A percentile compares a stretch with the other conserved stretches of the same genome.
Evolutionary conservation across 1,140 invertebrate genomes (phyloP).

Genomic region (Nebria ingens): DNA sequence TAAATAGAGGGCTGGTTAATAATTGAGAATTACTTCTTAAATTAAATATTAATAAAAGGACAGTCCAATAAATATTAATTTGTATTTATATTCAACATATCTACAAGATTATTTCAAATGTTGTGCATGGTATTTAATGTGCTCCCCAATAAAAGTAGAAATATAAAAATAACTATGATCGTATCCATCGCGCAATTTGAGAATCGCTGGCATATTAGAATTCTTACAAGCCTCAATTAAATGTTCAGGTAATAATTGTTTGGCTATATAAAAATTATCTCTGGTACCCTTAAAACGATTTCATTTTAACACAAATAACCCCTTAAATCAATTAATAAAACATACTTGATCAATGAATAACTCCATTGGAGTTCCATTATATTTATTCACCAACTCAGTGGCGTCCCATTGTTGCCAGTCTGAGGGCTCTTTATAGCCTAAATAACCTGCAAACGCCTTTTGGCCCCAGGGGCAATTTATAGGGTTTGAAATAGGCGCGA

Average conservation of each 20-base stretch:
- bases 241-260: slow-evolving; percentile 79
- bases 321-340: slow-evolving; percentile 12
- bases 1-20: too few relatives aligned
- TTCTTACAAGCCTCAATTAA: slow-evolving; percentile 60
- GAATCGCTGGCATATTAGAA: slow-evolving; percentile 56
- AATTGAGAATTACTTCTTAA: too few relatives aligned
- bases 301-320: not conserved
- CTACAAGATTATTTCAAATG: slow-evolving; percentile 35
- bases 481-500: slow-evolving; percentile 93
- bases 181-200: slow-evolving; percentile 78
- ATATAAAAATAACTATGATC: slow-evolving; percentile 97
- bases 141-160: slow-evolving; percentile 85
- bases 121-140: slow-evolving; percentile 81
- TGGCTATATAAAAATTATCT: slow-evolving; percentile 71
- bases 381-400: slow-evolving; percentile 68
- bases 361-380: slow-evolving; percentile 72
- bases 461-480: slow-evolving; percentile 75
- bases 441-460: slow-evolving; percentile 79
- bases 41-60: too few relatives aligned
- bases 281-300: slow-evolving; percentile 54
- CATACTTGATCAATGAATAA: slow-evolving; percentile 86
- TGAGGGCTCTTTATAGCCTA: slow-evolving; percentile 54
- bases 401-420: slow-evolving; percentile 87
- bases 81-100: not conserved
- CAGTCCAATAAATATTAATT: not conserved